A percentile compares a stretch with the other conserved stretches of the same genome.
Evolutionary conservation across 2,797 vertebrate genomes (phyloP).

Genomic region (Nothura maculosa): DNA sequence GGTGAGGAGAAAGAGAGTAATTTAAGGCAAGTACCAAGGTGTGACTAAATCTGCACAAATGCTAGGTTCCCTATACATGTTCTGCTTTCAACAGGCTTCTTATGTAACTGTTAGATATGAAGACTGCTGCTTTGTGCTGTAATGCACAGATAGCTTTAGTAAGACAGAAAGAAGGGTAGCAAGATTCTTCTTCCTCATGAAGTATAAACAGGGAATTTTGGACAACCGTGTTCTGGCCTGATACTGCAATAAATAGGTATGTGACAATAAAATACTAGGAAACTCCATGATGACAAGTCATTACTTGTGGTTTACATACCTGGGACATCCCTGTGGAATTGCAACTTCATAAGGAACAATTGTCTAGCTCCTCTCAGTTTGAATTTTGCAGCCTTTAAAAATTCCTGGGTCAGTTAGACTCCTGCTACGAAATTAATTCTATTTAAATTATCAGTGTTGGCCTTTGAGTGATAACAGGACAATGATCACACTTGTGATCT

Average conservation of each 20-base stretch:
- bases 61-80: background rate
- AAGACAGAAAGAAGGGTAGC: background rate
- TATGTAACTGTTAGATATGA: background rate
- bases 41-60: background rate
- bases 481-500: background rate
- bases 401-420: background rate
- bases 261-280: background rate
- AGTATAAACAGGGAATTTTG: background rate
- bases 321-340: rapidly evolving
- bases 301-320: background rate
- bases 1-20: background rate
- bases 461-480: background rate
- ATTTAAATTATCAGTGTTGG: rapidly evolving
- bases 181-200: background rate
- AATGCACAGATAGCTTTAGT: background rate
- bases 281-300: background rate
- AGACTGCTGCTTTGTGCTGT: background rate
- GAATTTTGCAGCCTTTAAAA: background rate
- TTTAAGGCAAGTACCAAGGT: background rate
- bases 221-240: background rate
- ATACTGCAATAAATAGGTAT: background rate
- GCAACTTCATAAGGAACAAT: background rate
- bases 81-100: background rate
- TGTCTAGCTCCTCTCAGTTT: background rate
- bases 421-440: background rate